A percentile compares a stretch with the other conserved stretches of the same genome.
Evolutionary conservation across 2,797 vertebrate species (phyloP).

Genomic region (Pelobates cultripes): DNA sequence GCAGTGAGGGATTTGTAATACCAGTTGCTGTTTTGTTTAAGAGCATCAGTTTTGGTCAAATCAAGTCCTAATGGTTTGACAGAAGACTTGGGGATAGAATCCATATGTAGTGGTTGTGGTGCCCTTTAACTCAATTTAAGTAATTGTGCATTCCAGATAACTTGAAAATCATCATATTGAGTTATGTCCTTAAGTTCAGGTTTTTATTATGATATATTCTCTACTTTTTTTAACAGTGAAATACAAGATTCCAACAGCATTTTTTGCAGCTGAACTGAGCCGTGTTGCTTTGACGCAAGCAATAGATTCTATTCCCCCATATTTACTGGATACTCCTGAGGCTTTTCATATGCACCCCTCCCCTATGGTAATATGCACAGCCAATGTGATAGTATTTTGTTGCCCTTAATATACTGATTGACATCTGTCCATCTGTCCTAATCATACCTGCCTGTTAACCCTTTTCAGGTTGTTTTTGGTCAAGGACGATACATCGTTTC

Average conservation of each 20-base stretch:
- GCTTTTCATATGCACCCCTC: slow-evolving; percentile 47
- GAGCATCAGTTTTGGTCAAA: too few species aligned
- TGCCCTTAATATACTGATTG: not conserved
- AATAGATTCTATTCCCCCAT: slow-evolving; percentile 43
- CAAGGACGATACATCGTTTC: slow-evolving; percentile 38
- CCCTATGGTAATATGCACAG: slow-evolving; percentile 35
- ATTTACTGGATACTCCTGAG: slow-evolving; percentile 46
- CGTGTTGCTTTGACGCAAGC: slow-evolving; percentile 26
- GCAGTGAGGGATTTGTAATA: too few species aligned
- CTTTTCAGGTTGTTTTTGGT: slow-evolving; percentile 47
- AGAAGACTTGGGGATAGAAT: too few species aligned
- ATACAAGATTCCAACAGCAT: slow-evolving; percentile 41
- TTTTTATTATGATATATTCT: too few species aligned
- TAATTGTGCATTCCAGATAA: too few species aligned
- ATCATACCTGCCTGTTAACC: not conserved
- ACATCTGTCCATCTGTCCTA: not conserved
- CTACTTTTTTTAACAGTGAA: slow-evolving; percentile 36
- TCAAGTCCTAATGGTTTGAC: too few species aligned
- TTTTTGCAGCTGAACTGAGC: slow-evolving; percentile 37
- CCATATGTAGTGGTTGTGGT: too few species aligned
- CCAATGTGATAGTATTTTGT: not conserved
- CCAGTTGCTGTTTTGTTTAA: too few species aligned
- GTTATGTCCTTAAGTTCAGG: too few species aligned
- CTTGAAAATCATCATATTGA: too few species aligned
- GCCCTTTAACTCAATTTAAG: too few species aligned